A percentile compares a stretch with the other conserved stretches of the same genome.
Evolutionary conservation across 1,140 invertebrate species (phyloP).

Genomic region (Orius insidiosus): DNA sequence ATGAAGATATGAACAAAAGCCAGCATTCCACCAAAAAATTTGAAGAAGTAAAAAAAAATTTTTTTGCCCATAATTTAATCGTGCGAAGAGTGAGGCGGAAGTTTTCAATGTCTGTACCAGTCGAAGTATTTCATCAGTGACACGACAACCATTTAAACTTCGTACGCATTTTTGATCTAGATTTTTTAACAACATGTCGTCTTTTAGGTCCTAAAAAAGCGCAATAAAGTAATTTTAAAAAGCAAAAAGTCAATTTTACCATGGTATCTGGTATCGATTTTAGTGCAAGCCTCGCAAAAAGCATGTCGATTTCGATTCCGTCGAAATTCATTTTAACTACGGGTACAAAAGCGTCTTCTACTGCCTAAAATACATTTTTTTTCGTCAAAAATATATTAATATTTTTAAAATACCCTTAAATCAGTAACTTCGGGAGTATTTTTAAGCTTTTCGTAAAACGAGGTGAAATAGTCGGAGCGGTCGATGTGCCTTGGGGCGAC

Average conservation of each 20-base stretch:
- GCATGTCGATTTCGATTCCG: slow-evolving; percentile 95
- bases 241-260: slow-evolving; percentile 23
- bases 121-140: slow-evolving; percentile 94
- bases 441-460: slow-evolving; percentile 87
- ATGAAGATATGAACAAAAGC: neutral
- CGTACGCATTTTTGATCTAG: slow-evolving; percentile 91
- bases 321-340: slow-evolving; percentile 99
- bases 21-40: neutral
- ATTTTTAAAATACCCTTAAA: slow-evolving; percentile 36
- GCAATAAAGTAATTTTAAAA: neutral
- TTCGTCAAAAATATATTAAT: too few relatives aligned
- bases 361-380: slow-evolving; percentile 42
- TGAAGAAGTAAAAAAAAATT: slow-evolving; percentile 39
- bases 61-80: slow-evolving; percentile 98
- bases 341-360: slow-evolving; percentile 98
- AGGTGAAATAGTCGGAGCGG: slow-evolving; percentile 82
- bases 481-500: slow-evolving; percentile 93
- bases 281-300: slow-evolving; percentile 83
- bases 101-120: slow-evolving; percentile 86
- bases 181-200: slow-evolving; percentile 87
- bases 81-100: slow-evolving; percentile 84
- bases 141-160: slow-evolving; percentile 93
- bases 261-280: slow-evolving; percentile 73
- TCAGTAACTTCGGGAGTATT: slow-evolving; percentile 73
- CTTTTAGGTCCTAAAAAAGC: slow-evolving; percentile 70